Conservation (phyloP, 2,113 vertebrate species). For the Anoura caudifer region DNA sequence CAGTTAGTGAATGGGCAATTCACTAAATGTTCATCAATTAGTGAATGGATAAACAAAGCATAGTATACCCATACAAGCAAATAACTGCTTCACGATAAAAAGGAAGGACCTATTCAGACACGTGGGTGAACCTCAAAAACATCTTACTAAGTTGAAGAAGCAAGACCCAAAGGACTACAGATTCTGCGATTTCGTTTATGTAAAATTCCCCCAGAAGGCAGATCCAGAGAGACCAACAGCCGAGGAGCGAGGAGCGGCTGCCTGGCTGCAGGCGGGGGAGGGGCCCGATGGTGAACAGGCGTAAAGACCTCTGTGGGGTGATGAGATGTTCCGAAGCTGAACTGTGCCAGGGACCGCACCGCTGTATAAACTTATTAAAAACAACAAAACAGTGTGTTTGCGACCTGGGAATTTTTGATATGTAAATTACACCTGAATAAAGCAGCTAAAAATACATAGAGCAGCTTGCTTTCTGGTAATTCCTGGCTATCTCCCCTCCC, state of each 20-base stretch:
- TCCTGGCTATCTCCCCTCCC: not conserved
- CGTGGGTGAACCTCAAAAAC: not conserved
- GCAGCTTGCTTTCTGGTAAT: not conserved
- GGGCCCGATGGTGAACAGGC: not conserved
- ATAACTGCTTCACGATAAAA: not conserved
- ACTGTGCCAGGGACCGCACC: not conserved
- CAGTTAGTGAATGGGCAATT: not conserved
- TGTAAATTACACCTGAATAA: not conserved
- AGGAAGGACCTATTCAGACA: not conserved
- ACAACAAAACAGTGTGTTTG: not conserved
- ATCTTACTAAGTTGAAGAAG: not conserved
- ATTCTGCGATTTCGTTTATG: not conserved
- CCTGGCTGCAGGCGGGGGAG: not conserved
- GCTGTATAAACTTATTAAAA: not conserved
- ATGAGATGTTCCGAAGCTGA: not conserved
- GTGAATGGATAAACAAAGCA: not conserved
- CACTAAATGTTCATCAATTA: not conserved
- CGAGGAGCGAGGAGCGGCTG: not conserved
- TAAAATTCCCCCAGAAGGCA: constrained; percentile 9
- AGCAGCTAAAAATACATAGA: not conserved
- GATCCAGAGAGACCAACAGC: not conserved
- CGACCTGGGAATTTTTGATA: not conserved
- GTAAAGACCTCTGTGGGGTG: not conserved
- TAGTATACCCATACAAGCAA: not conserved
- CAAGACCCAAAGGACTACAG: not conserved